Percentiles rank a stretch among this genome's conserved stretches.
Conservation (phyloP, 2,113 vertebrate species). For the Nestor notabilis region DNA sequence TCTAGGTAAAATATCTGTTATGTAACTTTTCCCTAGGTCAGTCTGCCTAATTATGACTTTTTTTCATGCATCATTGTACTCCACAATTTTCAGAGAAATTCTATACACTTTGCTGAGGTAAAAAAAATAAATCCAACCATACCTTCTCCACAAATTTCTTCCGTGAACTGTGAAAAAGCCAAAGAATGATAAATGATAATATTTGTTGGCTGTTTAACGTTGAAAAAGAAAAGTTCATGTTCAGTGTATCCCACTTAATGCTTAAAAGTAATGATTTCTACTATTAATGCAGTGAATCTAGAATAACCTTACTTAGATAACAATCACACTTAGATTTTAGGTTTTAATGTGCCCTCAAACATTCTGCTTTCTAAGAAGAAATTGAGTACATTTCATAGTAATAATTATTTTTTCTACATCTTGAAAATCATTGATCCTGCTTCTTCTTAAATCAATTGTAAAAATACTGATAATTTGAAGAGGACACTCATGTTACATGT, state of each 20-base stretch:
- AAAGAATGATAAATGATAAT: neutral
- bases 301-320: neutral
- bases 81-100: neutral
- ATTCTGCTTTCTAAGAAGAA: neutral
- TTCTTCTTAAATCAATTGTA: neutral
- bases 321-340: neutral
- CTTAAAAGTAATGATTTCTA: neutral
- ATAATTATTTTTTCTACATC: neutral
- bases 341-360: neutral
- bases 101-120: neutral
- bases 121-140: neutral
- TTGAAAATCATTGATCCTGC: neutral
- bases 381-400: neutral
- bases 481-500: neutral
- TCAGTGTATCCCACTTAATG: neutral
- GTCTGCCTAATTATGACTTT: neutral
- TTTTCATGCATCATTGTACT: neutral
- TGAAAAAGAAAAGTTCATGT: neutral
- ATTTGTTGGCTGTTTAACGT: neutral
- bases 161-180: neutral
- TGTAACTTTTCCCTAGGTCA: neutral
- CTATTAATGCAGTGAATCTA: neutral
- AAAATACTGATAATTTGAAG: neutral
- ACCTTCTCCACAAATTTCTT: neutral
- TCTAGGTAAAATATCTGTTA: neutral